phyloP scores from a whole-genome alignment of 2,888 invertebrate species.

The Gastrophysa polygoni region DNA sequence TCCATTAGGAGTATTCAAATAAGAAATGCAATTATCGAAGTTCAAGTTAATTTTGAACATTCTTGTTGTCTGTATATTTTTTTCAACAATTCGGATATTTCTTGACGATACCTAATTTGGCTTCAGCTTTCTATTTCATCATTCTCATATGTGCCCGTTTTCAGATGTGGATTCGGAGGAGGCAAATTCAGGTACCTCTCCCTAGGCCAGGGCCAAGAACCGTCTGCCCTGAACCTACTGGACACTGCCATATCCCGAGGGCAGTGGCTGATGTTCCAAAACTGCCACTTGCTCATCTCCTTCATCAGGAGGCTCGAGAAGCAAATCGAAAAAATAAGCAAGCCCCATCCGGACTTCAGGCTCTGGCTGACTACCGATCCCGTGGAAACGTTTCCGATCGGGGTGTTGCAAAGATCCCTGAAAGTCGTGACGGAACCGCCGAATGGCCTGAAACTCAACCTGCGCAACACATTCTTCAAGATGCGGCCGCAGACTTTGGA shows the following conservation, averaged over 20 bases:
- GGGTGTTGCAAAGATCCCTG: conserved; percentile 68
- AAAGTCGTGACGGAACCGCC: conserved; percentile 92
- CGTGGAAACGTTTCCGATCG: conserved; percentile 85
- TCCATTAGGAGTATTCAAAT: no score
- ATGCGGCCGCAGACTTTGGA: conserved; percentile 76
- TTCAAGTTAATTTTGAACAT: no score
- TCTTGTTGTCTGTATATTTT: no score
- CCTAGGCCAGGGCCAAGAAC: conserved; percentile 92
- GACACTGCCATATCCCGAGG: conserved; percentile 76
- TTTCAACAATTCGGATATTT: no score
- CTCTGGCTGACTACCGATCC: conserved; percentile 94
- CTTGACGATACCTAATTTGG: no score
- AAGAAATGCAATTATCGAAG: no score
- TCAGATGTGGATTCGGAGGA: conserved; percentile 68
- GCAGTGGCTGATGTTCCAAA: conserved; percentile 91
- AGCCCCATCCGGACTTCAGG: conserved; percentile 89
- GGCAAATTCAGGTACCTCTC: conserved; percentile 87
- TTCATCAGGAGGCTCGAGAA: conserved; percentile 86
- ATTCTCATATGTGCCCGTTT: conserved; percentile 9
- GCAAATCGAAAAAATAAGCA: conserved; percentile 75
- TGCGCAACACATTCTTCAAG: conserved; percentile 88
- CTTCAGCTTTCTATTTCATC: no score
- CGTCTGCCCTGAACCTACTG: conserved; percentile 74
- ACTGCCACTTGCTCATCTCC: conserved; percentile 83
- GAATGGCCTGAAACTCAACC: conserved; percentile 83